Evolutionary conservation across 2,797 vertebrate genomes (phyloP), one percentile per base, ranked within the genome.

Genomic region (Morus bassanus): DNA sequence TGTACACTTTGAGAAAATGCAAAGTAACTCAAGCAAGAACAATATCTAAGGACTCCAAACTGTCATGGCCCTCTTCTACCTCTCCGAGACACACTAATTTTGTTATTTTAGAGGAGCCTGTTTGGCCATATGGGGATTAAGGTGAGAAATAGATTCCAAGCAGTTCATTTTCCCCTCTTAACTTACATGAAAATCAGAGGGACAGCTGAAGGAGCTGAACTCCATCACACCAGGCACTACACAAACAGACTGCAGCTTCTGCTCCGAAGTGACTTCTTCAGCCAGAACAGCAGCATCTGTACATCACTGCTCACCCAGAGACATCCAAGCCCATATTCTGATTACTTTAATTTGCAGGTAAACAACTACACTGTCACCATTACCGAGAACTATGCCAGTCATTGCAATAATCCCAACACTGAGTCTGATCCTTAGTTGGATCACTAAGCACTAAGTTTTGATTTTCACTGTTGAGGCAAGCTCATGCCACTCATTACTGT

Each of bases 1-100:
- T 72, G 84, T 86, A 91, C 97, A 94, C 86, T 95, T 60, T 2
- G 86, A 91, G 96, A 94, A 63, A 72, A 92, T 21, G n/a, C 61
- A 86, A 57, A 82, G 48, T 95, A 94, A 77, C 83, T 94, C 91
- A 85, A 95, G 95, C 82, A 97, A 96, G 85, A 85, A 50, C 67
- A 95, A 92, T 86, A 78, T 90, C 89, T n/a, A 19, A 65, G 92
- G 76, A 90, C 91, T 85, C 73, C 23, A 27, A 54, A 33, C 72
- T 77, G 80, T 70, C 95, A 50, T 3, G 69, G 94, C 63, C 82
- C 81, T 35, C 85, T 63, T 89, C 85, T n/a, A 80, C 72, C 74
- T 88, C 91, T 73, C 72, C 4, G 7, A 89, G 45, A 87, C 39
- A 28, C 4, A 51, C 18, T 11, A 69, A 88, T 77, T 35, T 70